Evolutionary conservation across 2,888 invertebrate species (phyloP), one percentile per base, ranked within the genome.

Genomic region (Pedicia rivosa): DNA sequence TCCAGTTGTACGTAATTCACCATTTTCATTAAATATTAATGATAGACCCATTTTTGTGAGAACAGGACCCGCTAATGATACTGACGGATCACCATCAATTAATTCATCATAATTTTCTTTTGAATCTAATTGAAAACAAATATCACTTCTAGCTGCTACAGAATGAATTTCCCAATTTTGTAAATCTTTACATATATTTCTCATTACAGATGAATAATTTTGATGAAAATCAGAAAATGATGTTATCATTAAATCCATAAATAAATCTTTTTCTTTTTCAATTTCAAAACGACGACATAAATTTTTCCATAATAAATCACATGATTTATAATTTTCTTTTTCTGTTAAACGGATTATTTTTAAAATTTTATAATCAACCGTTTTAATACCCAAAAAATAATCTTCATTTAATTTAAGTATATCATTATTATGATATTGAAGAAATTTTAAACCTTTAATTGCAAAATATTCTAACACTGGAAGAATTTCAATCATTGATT

Each of bases 1-100:
- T 2, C 57, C 51, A 20, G 57, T 54, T 2, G 51, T 44, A 13
- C 52, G 51, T 16, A 57, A 44, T 10, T 45, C 40, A 3, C 59
- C 59, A 43, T 51, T 50, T 5, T 45, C 22, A 17, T 52, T 45
- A 24, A 52, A 52, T 3, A 56, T 39, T 5, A 56, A 36, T n/a
- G 49, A 39, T 1, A 50, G 30, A 7, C 59, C 20, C 24, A 30
- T 32, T 10, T 22, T 8, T 2, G 40, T 36, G 6, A 40, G 16
- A 8, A 37, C 15, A 5, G 40, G 27, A 13, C 36, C n/a, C n/a
- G n/a, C n/a, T n/a, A n/a, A n/a, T n/a, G 47, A 47, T 14, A 59
- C 31, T 0, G 49, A 40, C 0, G 57, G 53, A 1, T 59, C 59
- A 28, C 46, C 49, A 36, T 56, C 56, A 4, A 35, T 37, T 3